A percentile compares a stretch with the other conserved stretches of the same genome.
phyloP scores from a whole-genome alignment of 2,797 vertebrate species.

The Bufotes viridis region DNA sequence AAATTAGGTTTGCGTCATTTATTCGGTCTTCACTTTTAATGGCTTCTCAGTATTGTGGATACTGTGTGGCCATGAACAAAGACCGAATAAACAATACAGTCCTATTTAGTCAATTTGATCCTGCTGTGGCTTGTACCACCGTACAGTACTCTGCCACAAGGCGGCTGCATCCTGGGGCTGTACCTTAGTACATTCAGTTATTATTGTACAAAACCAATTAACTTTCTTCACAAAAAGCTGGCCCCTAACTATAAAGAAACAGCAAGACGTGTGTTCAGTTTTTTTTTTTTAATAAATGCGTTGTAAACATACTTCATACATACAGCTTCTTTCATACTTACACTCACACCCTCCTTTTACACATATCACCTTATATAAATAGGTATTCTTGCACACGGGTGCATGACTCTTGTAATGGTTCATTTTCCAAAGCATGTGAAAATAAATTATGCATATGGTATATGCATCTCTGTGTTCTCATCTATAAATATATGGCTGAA shows the following conservation, averaged over 20 bases:
- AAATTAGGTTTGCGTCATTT: no score
- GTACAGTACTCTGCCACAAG: no score
- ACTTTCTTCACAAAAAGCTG: background rate
- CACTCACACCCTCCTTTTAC: constrained; percentile 18
- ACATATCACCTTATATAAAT: constrained; percentile 57
- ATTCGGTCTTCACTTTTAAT: no score
- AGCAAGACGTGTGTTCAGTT: background rate
- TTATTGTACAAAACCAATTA: background rate
- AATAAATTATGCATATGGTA: constrained; percentile 54
- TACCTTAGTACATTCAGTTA: no score
- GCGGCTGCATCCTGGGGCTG: no score
- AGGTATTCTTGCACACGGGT: constrained; percentile 27
- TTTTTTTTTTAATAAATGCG: constrained; percentile 51
- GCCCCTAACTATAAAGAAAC: background rate
- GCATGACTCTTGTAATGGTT: constrained; percentile 12
- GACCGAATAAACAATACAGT: no score
- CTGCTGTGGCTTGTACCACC: no score
- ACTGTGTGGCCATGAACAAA: no score
- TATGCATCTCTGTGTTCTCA: constrained; percentile 43
- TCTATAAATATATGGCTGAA: constrained; percentile 50
- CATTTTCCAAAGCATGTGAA: constrained; percentile 50
- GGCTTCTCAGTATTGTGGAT: no score
- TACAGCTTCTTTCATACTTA: constrained; percentile 18
- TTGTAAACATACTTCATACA: constrained; percentile 35
- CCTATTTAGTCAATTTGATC: no score